A percentile compares a stretch with the other conserved stretches of the same genome.
Conservation (phyloP, 2,113 vertebrate species). For the Zootoca vivipara region DNA sequence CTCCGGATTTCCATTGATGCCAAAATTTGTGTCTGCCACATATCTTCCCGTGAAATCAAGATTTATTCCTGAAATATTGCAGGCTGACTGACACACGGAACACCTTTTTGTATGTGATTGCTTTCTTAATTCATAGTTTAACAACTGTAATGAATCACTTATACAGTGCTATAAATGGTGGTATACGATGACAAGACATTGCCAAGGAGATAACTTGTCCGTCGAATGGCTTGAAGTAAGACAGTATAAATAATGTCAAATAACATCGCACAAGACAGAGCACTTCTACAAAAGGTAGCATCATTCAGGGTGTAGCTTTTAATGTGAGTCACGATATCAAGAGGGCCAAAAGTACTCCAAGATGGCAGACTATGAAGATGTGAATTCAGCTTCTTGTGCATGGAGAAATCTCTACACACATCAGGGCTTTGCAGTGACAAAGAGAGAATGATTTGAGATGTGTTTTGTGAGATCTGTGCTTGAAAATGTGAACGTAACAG, state of each 20-base stretch:
- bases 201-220: slow-evolving; percentile 6
- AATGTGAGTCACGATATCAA: background rate
- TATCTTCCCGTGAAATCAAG: slow-evolving; percentile 9
- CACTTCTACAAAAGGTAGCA: background rate
- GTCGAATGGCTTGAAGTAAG: slow-evolving; percentile 6
- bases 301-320: background rate
- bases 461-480: background rate
- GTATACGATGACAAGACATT: slow-evolving; percentile 5
- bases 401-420: background rate
- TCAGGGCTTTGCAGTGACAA: background rate
- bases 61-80: background rate
- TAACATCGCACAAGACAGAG: background rate
- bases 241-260: slow-evolving; percentile 12
- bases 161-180: background rate
- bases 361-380: background rate
- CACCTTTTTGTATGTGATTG: background rate
- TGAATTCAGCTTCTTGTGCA: background rate
- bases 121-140: slow-evolving; percentile 31
- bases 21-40: slow-evolving; percentile 7
- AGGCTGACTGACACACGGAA: slow-evolving; percentile 20
- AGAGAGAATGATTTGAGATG: background rate
- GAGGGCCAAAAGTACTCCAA: background rate
- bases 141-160: background rate
- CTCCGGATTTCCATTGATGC: background rate
- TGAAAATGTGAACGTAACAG: background rate